Base-by-base conservation (phyloP, 2,113 vertebrate genomes). In the Propithecus coquereli region DNA sequence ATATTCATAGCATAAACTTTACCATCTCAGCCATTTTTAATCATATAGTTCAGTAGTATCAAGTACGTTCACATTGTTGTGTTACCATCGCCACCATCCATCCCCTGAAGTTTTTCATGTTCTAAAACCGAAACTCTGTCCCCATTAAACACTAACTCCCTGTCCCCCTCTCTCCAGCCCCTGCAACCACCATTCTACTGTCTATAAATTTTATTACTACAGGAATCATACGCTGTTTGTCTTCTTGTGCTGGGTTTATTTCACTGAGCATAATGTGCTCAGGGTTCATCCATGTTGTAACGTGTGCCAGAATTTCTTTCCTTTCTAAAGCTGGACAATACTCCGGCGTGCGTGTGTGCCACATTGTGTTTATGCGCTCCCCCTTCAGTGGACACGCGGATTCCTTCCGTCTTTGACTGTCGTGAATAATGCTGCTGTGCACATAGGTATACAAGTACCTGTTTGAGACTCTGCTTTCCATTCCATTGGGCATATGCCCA, bases 271-370 rank as follows among this genome's bases (percentile, higher is more conserved):
- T 17, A 30, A 37, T 18, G 32, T 59, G 50, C n/a, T 32, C n/a
- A 25, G 32, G 8, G 30, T 40, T 2, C 50, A 3, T 79, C 50
- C 52, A 3, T 1, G 9, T 12, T 70, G 73, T 30, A 22, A 23
- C 40, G 0, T 23, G 32, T 8, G 8, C 32, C 40, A 25, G 74
- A 18, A 70, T 32, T 45, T 32, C 23, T 52, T 45, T 47, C 23
- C 40, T 37, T 37, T 43, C 45, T 12, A 70, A 37, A 2, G 52
- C 83, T 59, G 61, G 30, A 1, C 68, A 14, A 40, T 11, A 47
- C 14, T 37, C 50, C 12, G 4, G 1, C 6, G 5, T 11, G 11
- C 3, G 4, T 5, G 13, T 4, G 3, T 0, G 32, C 9, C n/a
- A 37, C 40, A 6, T 59, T 57, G 37, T 47, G 50, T 37, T 93